These are phyloP conservation scores for Furcifer pardalis DNA, from an alignment of 2,797 vertebrate species.

Conservation along the genomic window DNA sequence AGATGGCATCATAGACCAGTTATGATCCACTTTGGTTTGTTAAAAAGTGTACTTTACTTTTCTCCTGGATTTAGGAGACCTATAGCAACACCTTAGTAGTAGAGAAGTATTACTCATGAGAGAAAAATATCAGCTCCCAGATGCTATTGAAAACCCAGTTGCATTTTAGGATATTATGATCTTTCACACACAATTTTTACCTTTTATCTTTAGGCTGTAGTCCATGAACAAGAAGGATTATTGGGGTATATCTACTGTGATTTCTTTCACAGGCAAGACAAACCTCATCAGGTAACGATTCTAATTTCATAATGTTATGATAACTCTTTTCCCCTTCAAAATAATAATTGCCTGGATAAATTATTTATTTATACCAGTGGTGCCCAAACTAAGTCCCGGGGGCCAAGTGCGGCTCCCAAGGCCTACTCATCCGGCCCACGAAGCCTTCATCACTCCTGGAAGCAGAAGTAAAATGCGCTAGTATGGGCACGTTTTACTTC, in stretches of 20 bases:
- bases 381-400: no score
- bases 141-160: neutral
- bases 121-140: neutral
- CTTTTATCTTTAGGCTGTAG: slow-evolving; percentile 84
- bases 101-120: neutral
- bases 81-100: neutral
- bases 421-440: no score
- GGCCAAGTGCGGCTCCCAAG: no score
- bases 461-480: no score
- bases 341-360: no score
- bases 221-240: slow-evolving; percentile 93
- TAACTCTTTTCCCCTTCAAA: no score
- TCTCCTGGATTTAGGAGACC: neutral
- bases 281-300: slow-evolving; percentile 91
- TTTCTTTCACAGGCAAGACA: slow-evolving; percentile 90
- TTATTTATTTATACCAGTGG: no score
- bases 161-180: neutral
- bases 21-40: no score
- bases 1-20: no score
- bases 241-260: slow-evolving; percentile 98
- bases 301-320: neutral
- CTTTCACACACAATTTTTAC: slow-evolving; percentile 12
- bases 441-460: no score
- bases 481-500: no score
- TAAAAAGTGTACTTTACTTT: neutral